Evolutionary conservation across 2,888 invertebrate genomes (phyloP).

Genomic region (Cephus rjabovi): DNA sequence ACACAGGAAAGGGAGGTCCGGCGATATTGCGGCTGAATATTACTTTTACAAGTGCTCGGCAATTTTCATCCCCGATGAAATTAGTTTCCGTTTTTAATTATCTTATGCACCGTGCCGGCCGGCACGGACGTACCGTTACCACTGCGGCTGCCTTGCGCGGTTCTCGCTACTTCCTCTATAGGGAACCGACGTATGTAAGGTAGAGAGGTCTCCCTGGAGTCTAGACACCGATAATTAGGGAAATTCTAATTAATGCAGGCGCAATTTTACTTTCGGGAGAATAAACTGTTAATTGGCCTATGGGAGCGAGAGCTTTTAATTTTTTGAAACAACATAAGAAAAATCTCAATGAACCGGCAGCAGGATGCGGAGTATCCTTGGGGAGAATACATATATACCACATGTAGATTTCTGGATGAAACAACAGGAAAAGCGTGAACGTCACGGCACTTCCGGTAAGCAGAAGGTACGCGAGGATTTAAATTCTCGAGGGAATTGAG

Average conservation of each 20-base stretch:
- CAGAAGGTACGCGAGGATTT: too few species aligned
- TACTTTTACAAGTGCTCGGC: constrained; percentile 35
- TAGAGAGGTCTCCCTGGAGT: background rate
- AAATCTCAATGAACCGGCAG: too few species aligned
- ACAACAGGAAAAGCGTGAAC: constrained; percentile 12
- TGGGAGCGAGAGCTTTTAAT: too few species aligned
- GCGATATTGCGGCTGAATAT: constrained; percentile 32
- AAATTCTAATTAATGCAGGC: constrained; percentile 5
- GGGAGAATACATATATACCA: too few species aligned
- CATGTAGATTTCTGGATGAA: background rate
- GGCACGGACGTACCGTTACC: background rate
- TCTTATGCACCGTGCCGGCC: constrained; percentile 9
- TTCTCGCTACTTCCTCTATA: background rate
- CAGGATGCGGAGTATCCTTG: too few species aligned
- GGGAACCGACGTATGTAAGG: background rate
- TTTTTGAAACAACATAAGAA: too few species aligned
- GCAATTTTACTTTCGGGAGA: background rate
- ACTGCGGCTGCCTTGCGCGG: background rate
- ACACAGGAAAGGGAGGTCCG: background rate
- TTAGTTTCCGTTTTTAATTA: constrained; percentile 51
- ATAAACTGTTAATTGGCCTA: too few species aligned
- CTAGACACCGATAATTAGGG: constrained; percentile 2
- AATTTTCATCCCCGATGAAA: constrained; percentile 37
- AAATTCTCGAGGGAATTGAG: too few species aligned
- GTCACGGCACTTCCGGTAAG: too few species aligned